phyloP scores from a whole-genome alignment of 2,797 vertebrate genomes.

The Neoniphon sammara region DNA sequence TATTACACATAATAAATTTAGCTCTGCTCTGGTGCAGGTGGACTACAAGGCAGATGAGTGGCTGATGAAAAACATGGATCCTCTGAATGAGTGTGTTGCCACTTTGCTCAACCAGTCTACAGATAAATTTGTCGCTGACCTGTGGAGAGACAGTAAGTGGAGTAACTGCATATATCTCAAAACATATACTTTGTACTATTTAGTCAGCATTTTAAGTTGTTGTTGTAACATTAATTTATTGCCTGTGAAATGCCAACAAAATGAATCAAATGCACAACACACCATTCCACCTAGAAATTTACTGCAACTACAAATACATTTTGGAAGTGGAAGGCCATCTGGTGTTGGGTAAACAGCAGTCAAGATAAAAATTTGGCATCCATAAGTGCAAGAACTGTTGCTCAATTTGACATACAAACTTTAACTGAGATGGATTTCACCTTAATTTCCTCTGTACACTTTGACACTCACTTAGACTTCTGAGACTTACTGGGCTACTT shows the following conservation, averaged over 20 bases:
- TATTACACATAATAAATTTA: not conserved
- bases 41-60: slow-evolving; percentile 96
- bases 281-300: too few species aligned
- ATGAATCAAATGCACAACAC: not conserved
- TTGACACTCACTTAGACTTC: too few species aligned
- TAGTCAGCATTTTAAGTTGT: not conserved
- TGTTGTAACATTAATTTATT: not conserved
- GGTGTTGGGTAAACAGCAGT: not conserved
- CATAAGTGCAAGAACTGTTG: too few species aligned
- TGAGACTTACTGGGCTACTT: too few species aligned
- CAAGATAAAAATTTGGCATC: not conserved
- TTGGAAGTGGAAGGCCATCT: too few species aligned
- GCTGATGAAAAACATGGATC: slow-evolving; percentile 99
- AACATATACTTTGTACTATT: not conserved
- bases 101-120: slow-evolving; percentile 94
- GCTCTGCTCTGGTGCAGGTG: slow-evolving; percentile 82
- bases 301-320: too few species aligned
- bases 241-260: not conserved
- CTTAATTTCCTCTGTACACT: too few species aligned
- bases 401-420: too few species aligned
- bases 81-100: slow-evolving; percentile 94
- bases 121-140: slow-evolving; percentile 93
- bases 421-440: too few species aligned
- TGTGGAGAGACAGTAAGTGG: slow-evolving; percentile 92
- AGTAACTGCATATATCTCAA: not conserved